A percentile compares a stretch with the other conserved stretches of the same genome.
These are phyloP conservation scores for Amiota communis DNA, from an alignment of 2,888 invertebrate species.

Conservation along the genomic window DNA sequence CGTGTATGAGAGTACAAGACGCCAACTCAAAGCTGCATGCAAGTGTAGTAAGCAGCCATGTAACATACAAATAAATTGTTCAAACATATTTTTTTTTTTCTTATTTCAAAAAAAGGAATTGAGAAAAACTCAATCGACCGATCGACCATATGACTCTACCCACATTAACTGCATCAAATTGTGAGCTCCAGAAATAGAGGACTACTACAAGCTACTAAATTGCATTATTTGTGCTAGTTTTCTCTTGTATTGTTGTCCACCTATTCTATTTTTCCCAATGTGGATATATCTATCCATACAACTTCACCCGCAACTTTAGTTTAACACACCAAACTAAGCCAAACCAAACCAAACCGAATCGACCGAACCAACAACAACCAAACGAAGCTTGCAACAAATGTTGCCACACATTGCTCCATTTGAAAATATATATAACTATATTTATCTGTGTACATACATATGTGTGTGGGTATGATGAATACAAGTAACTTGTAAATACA, in stretches of 20 bases:
- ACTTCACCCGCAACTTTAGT: slow-evolving; percentile 16
- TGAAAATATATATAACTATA: not conserved
- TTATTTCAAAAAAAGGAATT: slow-evolving; percentile 55
- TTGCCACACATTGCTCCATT: too few species aligned
- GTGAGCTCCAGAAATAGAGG: not conserved
- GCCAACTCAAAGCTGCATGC: not conserved
- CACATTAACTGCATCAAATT: slow-evolving; percentile 38
- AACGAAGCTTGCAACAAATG: not conserved
- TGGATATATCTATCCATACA: not conserved
- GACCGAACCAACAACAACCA: not conserved
- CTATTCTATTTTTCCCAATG: not conserved
- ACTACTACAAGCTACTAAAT: slow-evolving; percentile 56
- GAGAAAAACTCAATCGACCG: too few species aligned
- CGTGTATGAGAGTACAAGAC: not conserved
- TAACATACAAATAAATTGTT: not conserved
- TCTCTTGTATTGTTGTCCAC: too few species aligned
- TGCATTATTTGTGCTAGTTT: slow-evolving; percentile 67
- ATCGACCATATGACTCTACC: slow-evolving; percentile 53
- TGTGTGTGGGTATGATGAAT: not conserved
- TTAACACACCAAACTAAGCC: not conserved
- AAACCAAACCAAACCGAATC: not conserved
- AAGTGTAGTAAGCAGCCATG: not conserved
- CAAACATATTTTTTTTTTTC: not conserved
- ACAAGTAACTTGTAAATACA: slow-evolving; percentile 38
- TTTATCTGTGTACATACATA: too few species aligned